Evolutionary conservation across 2,113 vertebrate species (phyloP).

Genomic region (Corythornis madagascariensis): DNA sequence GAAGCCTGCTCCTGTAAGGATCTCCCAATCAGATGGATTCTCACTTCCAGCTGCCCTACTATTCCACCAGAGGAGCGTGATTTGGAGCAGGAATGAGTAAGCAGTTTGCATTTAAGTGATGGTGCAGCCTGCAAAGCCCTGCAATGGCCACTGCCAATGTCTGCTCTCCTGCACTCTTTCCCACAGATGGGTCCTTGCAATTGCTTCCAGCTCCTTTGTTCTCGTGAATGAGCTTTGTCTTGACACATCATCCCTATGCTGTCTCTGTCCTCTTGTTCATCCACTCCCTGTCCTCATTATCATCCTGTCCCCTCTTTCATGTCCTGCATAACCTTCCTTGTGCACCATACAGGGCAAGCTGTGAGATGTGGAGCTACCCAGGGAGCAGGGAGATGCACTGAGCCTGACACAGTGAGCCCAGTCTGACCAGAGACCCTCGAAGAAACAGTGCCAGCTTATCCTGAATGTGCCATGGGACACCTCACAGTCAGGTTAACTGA

Average conservation of each 20-base stretch:
- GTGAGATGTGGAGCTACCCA: accelerated
- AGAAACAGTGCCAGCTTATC: not conserved
- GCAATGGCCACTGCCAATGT: not conserved
- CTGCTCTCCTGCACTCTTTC: not conserved
- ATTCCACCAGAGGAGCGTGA: not conserved
- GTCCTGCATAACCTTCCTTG: not conserved
- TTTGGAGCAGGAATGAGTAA: constrained; percentile 43
- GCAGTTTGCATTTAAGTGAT: not conserved
- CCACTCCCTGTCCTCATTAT: not conserved
- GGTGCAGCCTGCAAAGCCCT: not conserved
- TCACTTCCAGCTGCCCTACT: accelerated
- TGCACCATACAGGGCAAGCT: not conserved
- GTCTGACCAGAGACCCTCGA: accelerated
- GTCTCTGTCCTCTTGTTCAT: not conserved
- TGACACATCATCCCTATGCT: not conserved
- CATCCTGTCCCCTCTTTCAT: not conserved
- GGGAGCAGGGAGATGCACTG: not conserved
- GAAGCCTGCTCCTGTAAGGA: not conserved
- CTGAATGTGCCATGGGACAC: not conserved
- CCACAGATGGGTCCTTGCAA: not conserved
- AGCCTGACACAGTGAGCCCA: not conserved
- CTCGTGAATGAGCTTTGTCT: accelerated
- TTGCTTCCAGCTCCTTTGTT: not conserved
- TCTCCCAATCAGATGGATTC: not conserved
- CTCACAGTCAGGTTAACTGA: not conserved